Percentiles rank a stretch among this genome's conserved stretches.
phyloP scores from a whole-genome alignment of 2,113 vertebrate genomes.

The Sterrhoptilus dennistouni region DNA sequence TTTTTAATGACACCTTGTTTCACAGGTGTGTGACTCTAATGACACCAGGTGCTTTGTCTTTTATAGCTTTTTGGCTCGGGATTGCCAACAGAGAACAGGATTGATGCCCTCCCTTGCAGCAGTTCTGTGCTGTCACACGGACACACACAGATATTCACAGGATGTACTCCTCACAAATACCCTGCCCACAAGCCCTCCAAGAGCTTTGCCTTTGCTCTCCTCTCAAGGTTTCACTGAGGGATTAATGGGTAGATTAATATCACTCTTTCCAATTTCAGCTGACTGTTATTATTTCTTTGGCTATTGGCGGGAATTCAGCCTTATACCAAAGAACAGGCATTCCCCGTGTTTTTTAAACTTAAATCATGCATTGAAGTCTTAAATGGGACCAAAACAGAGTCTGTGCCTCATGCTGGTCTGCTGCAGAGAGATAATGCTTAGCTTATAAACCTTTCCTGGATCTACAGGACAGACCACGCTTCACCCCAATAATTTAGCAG shows the following conservation, averaged over 20 bases:
- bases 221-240: background rate
- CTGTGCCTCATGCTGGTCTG: background rate
- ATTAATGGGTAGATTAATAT: background rate
- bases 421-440: background rate
- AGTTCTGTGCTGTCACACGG: background rate
- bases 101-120: fast-evolving
- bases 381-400: background rate
- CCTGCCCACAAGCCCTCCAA: background rate
- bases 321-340: background rate
- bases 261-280: background rate
- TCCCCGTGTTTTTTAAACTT: background rate
- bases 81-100: background rate
- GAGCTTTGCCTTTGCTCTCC: background rate
- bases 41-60: background rate
- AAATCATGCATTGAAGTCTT: background rate
- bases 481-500: slow-evolving; percentile 34
- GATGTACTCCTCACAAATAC: background rate
- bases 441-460: background rate
- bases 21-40: background rate
- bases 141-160: background rate
- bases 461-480: background rate
- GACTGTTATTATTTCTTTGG: background rate
- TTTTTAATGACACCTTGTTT: slow-evolving; percentile 35
- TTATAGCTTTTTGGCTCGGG: background rate
- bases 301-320: background rate